Conservation (phyloP, 2,113 vertebrate genomes). For the Apodemus sylvaticus region DNA sequence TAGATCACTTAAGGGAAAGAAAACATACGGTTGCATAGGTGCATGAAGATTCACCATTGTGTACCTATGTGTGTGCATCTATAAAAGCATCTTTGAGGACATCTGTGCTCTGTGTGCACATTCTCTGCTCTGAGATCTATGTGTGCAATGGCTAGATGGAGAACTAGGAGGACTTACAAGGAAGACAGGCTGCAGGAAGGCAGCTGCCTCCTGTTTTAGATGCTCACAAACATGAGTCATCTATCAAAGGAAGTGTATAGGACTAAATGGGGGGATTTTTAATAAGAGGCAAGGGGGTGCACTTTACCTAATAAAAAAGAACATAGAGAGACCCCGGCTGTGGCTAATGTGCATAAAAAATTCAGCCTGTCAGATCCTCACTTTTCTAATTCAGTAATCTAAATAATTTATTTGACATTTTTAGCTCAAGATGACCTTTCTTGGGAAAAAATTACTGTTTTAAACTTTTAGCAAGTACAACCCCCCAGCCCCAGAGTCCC, state of each 20-base stretch:
- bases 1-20: not conserved
- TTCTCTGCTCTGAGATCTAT: slow-evolving; percentile 18
- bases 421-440: slow-evolving; percentile 94
- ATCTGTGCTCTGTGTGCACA: not conserved
- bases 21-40: not conserved
- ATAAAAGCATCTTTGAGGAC: not conserved
- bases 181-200: slow-evolving; percentile 55
- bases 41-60: not conserved
- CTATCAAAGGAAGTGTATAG: slow-evolving; percentile 83
- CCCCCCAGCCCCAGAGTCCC: slow-evolving; percentile 85
- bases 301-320: slow-evolving; percentile 88
- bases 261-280: slow-evolving; percentile 85
- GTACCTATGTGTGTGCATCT: not conserved
- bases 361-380: slow-evolving; percentile 92
- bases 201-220: slow-evolving; percentile 78
- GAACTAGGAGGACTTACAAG: not conserved
- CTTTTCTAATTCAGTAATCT: slow-evolving; percentile 94
- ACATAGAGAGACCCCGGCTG: slow-evolving; percentile 87
- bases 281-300: slow-evolving; percentile 85
- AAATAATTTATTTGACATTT: slow-evolving; percentile 95
- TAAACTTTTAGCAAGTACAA: slow-evolving; percentile 93
- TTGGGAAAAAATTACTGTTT: slow-evolving; percentile 92
- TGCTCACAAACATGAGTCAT: slow-evolving; percentile 80
- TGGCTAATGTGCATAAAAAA: slow-evolving; percentile 93
- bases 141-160: slow-evolving; percentile 44